Percentiles rank a stretch among this genome's conserved stretches.
Evolutionary conservation across 2,113 vertebrate species (phyloP).

Genomic region (Leptodactylus fuscus): DNA sequence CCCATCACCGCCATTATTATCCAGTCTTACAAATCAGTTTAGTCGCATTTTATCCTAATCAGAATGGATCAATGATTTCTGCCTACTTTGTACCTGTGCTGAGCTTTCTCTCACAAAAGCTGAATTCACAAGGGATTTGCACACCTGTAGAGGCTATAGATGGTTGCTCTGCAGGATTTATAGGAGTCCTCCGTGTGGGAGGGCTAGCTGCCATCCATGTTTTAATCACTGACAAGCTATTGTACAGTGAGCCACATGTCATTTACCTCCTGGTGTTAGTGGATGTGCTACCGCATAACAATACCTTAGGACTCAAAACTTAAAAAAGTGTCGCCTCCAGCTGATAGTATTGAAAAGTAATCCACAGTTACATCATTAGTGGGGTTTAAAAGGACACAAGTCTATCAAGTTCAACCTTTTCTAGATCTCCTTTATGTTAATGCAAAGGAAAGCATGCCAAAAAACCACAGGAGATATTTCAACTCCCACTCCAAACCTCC

Average conservation of each 20-base stretch:
- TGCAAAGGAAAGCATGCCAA: slow-evolving; percentile 30
- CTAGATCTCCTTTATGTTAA: slow-evolving; percentile 36
- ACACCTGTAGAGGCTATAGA: slow-evolving; percentile 40
- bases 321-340: slow-evolving; percentile 36
- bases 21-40: neutral
- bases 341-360: slow-evolving; percentile 45
- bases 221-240: slow-evolving; percentile 40
- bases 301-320: slow-evolving; percentile 29
- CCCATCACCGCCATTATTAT: neutral
- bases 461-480: slow-evolving; percentile 29
- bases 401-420: slow-evolving; percentile 47
- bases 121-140: slow-evolving; percentile 25
- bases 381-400: slow-evolving; percentile 30
- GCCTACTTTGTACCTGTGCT: slow-evolving; percentile 23
- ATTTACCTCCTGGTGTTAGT: slow-evolving; percentile 37
- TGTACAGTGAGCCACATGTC: slow-evolving; percentile 38
- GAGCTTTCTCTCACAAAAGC: slow-evolving; percentile 10
- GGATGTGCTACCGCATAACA: slow-evolving; percentile 40
- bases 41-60: neutral
- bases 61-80: slow-evolving; percentile 6
- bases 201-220: slow-evolving; percentile 37
- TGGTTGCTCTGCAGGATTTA: slow-evolving; percentile 21
- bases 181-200: slow-evolving; percentile 30
- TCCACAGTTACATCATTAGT: slow-evolving; percentile 42
- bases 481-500: slow-evolving; percentile 3